Conservation (phyloP, 1,140 invertebrate genomes). For the Diuraphis noxia region DNA sequence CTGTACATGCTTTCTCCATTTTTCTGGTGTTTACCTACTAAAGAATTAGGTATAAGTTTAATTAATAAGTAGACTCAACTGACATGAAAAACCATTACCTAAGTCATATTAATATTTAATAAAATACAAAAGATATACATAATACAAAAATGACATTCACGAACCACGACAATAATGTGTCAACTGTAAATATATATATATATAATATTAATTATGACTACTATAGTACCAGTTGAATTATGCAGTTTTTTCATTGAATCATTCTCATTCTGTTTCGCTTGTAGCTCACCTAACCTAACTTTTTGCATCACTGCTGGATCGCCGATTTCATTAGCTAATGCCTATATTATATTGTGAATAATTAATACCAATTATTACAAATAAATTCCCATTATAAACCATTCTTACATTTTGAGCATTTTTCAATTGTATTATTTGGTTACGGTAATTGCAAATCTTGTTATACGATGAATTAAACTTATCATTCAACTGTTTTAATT, state of each 20-base stretch:
- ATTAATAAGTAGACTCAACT: too few relatives aligned
- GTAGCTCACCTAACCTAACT: not conserved
- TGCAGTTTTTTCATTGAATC: not conserved
- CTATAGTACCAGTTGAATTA: not conserved
- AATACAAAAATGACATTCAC: too few relatives aligned
- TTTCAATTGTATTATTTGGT: constrained; percentile 34
- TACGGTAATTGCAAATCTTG: constrained; percentile 23
- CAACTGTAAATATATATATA: too few relatives aligned
- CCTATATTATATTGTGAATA: not conserved
- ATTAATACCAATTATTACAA: not conserved
- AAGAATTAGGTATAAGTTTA: too few relatives aligned
- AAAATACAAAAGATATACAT: too few relatives aligned
- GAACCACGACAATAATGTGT: too few relatives aligned
- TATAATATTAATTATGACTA: too few relatives aligned
- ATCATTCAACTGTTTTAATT: not conserved
- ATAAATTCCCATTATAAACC: not conserved
- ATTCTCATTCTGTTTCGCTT: constrained; percentile 27
- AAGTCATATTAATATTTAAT: too few relatives aligned
- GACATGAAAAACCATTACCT: too few relatives aligned
- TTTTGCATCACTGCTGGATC: not conserved
- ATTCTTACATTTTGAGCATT: constrained; percentile 31
- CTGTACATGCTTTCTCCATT: not conserved
- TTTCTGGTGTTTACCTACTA: not conserved
- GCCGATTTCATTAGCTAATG: constrained; percentile 30
- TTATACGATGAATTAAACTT: not conserved